Percentiles rank a stretch among this genome's conserved stretches.
Conservation (phyloP, 2,113 vertebrate species). For the Carlito syrichta region DNA sequence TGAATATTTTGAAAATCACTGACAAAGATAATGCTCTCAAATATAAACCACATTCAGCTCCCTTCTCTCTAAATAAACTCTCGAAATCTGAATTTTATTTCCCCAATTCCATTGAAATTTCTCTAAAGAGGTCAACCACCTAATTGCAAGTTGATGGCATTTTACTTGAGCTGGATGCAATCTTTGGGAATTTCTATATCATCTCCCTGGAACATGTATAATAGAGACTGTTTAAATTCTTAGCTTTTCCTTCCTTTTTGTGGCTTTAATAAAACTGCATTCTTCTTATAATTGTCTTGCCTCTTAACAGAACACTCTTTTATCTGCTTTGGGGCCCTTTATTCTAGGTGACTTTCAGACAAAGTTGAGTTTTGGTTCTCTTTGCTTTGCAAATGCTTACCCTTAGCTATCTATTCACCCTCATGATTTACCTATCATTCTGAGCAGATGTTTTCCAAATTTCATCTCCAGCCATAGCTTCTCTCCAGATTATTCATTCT, state of each 20-base stretch:
- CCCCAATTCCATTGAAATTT: neutral
- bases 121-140: neutral
- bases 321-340: neutral
- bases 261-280: neutral
- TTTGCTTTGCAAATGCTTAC: neutral
- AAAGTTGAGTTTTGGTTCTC: neutral
- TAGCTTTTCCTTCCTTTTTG: neutral
- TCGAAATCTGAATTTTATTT: neutral
- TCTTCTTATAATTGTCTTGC: neutral
- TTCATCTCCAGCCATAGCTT: neutral
- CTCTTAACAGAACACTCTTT: neutral
- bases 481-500: neutral
- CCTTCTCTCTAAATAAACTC: neutral
- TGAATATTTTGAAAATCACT: neutral
- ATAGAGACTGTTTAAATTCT: neutral
- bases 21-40: neutral
- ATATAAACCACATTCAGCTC: neutral
- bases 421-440: neutral
- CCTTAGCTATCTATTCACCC: neutral
- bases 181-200: neutral
- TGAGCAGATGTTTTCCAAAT: neutral
- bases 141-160: neutral
- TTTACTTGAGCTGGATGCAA: neutral
- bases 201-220: neutral
- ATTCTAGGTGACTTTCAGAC: neutral